These are phyloP conservation scores for Cervus canadensis DNA, from an alignment of 2,113 vertebrate genomes.

Conservation along the genomic window DNA sequence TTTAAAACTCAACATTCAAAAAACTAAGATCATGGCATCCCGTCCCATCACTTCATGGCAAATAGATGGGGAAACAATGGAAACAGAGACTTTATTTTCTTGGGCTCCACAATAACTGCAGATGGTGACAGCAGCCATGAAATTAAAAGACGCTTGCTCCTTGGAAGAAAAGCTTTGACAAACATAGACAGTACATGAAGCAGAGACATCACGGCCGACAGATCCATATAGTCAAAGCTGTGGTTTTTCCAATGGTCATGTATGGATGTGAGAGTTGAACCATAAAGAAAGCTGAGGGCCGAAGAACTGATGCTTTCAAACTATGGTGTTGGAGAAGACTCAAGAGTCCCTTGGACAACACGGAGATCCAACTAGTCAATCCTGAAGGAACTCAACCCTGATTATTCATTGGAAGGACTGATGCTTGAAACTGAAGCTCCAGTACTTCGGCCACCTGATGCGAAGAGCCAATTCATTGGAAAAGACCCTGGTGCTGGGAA, in stretches of 20 bases:
- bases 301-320: background rate
- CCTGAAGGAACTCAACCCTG: background rate
- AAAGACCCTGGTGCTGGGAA: background rate
- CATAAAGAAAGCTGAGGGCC: background rate
- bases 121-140: background rate
- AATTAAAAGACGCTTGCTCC: background rate
- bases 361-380: background rate
- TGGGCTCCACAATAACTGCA: background rate
- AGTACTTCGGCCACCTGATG: background rate
- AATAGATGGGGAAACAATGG: background rate
- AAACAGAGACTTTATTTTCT: background rate
- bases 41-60: background rate
- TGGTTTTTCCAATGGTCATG: background rate
- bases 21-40: background rate
- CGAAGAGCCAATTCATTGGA: background rate
- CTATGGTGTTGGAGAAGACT: background rate
- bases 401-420: background rate
- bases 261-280: background rate
- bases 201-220: background rate
- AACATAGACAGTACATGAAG: background rate
- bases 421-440: background rate
- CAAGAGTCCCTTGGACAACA: background rate
- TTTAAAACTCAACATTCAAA: background rate
- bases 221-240: background rate
- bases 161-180: background rate